Evolutionary conservation across 92 coral and sea anemone species (phyloP).

Genomic region (Parazoanthus darwini): DNA sequence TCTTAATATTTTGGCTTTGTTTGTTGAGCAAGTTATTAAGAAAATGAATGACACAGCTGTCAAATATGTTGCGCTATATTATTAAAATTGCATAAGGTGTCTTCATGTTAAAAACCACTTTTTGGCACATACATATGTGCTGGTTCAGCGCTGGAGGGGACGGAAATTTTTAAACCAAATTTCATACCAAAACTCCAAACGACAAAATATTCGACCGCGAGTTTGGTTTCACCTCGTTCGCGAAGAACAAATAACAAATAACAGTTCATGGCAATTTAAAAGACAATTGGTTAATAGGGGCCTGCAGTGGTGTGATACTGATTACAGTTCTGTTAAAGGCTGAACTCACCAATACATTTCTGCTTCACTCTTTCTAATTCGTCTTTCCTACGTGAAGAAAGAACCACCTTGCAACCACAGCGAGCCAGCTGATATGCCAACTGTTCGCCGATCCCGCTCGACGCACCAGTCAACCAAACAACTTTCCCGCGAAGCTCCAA

Average conservation of each 20-base stretch:
- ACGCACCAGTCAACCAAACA: constrained; percentile 97
- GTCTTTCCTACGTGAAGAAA: constrained; percentile 88
- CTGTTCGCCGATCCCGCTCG: constrained; percentile 93
- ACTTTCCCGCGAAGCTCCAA: constrained; percentile 85
- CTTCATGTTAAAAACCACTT: no score
- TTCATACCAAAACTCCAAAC: neutral
- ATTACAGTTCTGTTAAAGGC: neutral
- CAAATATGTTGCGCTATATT: neutral
- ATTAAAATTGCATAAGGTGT: neutral
- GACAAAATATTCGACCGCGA: neutral
- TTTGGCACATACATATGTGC: no score
- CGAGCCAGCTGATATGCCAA: constrained; percentile 84
- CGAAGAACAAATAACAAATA: neutral
- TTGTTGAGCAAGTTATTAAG: neutral
- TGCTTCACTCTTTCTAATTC: constrained; percentile 90
- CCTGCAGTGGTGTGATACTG: neutral
- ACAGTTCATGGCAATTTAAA: neutral
- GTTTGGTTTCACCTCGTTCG: neutral
- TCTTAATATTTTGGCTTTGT: neutral
- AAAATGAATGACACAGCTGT: neutral
- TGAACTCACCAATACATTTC: constrained; percentile 73
- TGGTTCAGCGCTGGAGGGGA: neutral
- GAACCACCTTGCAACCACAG: constrained; percentile 85
- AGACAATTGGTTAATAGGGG: neutral
- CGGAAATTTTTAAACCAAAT: neutral